Base-by-base conservation (phyloP, 2,797 vertebrate genomes). In the Lycodopsis pacificus region DNA sequence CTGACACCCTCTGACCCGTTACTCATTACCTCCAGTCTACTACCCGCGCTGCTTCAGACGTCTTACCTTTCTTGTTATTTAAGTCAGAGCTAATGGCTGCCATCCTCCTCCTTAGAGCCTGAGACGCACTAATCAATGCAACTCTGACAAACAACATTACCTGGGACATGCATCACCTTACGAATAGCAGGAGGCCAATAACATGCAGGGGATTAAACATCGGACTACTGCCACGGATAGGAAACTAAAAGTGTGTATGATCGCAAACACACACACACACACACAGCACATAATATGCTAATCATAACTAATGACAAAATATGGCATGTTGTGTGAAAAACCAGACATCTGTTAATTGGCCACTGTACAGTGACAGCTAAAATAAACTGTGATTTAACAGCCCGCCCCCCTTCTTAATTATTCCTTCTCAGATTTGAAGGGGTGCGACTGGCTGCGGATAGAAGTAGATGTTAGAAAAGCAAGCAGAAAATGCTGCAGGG, bases 81-180 rank as follows among this genome's bases (percentile, higher is more conserved):
- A 82, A 79, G 61, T 81, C 70, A 19, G 27, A 5, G 63, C 72
- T 82, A 81, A 88, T 73, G 56, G 85, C 46, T 70, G 79, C 70
- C 83, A 64, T 84, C 71, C 32, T 79, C 79, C 32, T 77, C 54
- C 78, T 79, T 10, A 25, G 57, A 73, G 73, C 71, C 79, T 3
- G 49, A 66, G 76, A 81, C 10, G 53, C 42, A 69, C 67, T 72
- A 82, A 90, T 88, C 89, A 82, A 83, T 87, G 73, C 22, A 30
- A 51, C 64, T 64, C 70, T 70, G 82, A 86, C 82, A 81, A 79
- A 79, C 79, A 80, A 14, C 71, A 81, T 82, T 76, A 83, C 58
- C 77, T 36, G 63, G 62, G 76, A 81, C 76, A 72, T 76, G 81
- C 75, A 86, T 89, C 88, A 74, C 13, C 46, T 85, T 84, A 81